Evolutionary conservation across 2,888 invertebrate genomes (phyloP).

Genomic region (Caenorhabditis doughertyi): DNA sequence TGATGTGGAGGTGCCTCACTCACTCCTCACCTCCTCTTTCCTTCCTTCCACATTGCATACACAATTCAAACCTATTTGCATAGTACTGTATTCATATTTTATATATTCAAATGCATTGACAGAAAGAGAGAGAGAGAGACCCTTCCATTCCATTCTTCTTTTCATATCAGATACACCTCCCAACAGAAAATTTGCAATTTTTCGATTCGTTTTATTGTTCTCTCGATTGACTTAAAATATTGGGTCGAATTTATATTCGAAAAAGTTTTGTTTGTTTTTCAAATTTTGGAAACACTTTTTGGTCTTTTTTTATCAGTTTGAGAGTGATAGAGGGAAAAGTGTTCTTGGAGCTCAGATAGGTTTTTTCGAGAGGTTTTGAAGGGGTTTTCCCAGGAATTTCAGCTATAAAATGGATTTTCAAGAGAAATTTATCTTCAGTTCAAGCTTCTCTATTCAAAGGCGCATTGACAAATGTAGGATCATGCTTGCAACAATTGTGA

Average conservation of each 20-base stretch:
- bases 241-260: conserved; percentile 13
- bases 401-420: too few species aligned
- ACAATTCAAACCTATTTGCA: conserved; percentile 59
- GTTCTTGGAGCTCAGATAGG: too few species aligned
- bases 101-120: conserved; percentile 40
- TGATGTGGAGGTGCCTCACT: conserved; percentile 1
- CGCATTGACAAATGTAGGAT: too few species aligned
- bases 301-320: neutral
- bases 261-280: neutral
- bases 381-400: too few species aligned
- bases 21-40: too few species aligned
- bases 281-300: conserved; percentile 2
- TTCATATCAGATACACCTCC: neutral
- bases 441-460: too few species aligned
- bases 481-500: too few species aligned
- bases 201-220: conserved; percentile 24
- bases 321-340: too few species aligned
- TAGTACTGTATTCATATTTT: conserved; percentile 61
- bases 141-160: conserved; percentile 3
- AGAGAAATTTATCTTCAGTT: too few species aligned
- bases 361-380: too few species aligned
- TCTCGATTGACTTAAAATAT: conserved; percentile 16
- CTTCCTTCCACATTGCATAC: too few species aligned
- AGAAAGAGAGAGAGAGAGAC: conserved; percentile 1
- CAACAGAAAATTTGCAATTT: neutral